These are phyloP conservation scores for Coelogynopora nodosa DNA, from an alignment of 2,888 invertebrate species.

Conservation along the genomic window DNA sequence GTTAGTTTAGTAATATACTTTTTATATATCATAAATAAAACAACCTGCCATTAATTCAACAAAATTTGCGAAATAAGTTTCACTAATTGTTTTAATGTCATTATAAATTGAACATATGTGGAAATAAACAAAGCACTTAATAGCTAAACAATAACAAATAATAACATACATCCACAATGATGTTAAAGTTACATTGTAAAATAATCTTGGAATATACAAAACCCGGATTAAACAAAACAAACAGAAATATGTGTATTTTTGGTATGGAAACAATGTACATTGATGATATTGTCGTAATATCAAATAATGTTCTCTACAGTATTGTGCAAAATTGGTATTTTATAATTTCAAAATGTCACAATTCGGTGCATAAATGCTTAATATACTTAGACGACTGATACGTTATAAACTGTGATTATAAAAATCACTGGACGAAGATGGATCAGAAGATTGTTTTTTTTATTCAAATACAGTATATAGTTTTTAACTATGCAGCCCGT, in stretches of 20 bases:
- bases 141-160: not conserved
- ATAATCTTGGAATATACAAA: not conserved
- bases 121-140: no score
- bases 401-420: not conserved
- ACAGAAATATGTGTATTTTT: not conserved
- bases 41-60: no score
- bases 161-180: not conserved
- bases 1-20: not conserved
- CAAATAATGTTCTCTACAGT: not conserved
- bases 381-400: not conserved
- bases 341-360: no score
- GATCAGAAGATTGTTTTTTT: not conserved
- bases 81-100: no score
- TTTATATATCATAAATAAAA: not conserved
- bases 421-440: not conserved
- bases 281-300: not conserved
- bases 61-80: no score
- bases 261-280: conserved; percentile 19
- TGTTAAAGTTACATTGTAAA: not conserved
- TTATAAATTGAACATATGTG: no score
- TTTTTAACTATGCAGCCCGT: not conserved
- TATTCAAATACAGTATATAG: no score
- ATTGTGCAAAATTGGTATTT: no score
- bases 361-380: not conserved
- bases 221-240: not conserved